Conservation (phyloP, 2,888 invertebrate species). For the Drepana falcataria region DNA sequence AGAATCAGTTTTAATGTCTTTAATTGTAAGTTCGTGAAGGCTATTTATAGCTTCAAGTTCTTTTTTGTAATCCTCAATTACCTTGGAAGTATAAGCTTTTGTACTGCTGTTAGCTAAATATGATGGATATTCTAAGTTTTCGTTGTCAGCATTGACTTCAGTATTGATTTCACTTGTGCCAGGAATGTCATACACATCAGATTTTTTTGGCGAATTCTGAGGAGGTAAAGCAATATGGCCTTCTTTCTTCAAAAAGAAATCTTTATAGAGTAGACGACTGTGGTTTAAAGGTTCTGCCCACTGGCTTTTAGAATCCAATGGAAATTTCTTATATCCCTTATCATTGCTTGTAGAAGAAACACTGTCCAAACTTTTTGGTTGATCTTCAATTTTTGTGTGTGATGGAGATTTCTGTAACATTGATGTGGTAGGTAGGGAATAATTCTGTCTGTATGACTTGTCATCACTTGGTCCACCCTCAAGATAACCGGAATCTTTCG, state of each 20-base stretch:
- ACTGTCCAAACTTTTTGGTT: constrained; percentile 62
- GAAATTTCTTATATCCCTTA: constrained; percentile 40
- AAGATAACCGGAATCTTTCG: constrained; percentile 69
- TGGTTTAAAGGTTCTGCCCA: constrained; percentile 64
- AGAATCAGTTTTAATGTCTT: constrained; percentile 68
- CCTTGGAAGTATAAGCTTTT: constrained; percentile 73
- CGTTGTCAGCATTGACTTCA: constrained; percentile 25
- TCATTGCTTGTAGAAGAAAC: constrained; percentile 45
- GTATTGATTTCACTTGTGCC: constrained; percentile 28
- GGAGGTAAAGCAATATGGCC: constrained; percentile 57
- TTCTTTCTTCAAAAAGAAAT: constrained; percentile 67
- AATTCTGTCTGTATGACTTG: constrained; percentile 42
- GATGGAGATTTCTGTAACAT: constrained; percentile 38
- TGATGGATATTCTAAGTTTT: constrained; percentile 56
- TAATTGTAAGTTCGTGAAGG: constrained; percentile 66
- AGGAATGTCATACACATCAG: constrained; percentile 22
- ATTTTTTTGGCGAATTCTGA: constrained; percentile 57
- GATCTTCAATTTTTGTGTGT: constrained; percentile 39
- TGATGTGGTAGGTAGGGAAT: constrained; percentile 52
- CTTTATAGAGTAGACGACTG: constrained; percentile 67
- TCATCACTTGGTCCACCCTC: constrained; percentile 61
- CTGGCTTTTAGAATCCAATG: constrained; percentile 38
- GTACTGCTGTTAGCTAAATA: constrained; percentile 67
- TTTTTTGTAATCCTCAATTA: constrained; percentile 74
- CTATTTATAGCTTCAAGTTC: constrained; percentile 72